Conservation (phyloP, 2,888 invertebrate genomes). For the Sarcophaga subvicina region DNA sequence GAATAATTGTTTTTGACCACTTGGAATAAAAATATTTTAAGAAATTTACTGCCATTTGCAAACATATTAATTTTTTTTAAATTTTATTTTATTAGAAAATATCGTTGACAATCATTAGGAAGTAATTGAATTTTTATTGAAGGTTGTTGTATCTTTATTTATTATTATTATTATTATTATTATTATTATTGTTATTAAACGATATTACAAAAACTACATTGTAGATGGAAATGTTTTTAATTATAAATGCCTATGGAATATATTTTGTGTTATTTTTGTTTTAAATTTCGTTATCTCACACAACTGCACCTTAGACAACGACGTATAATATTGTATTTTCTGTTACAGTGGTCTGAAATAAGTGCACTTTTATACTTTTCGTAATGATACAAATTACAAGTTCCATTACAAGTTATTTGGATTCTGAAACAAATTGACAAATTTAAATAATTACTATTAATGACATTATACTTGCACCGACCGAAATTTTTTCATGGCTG, state of each 20-base stretch:
- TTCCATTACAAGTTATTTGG: no score
- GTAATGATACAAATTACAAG: no score
- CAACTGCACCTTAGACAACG: conserved; percentile 42
- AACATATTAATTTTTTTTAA: background rate
- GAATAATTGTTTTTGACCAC: conserved; percentile 9
- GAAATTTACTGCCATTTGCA: conserved; percentile 1
- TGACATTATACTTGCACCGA: background rate
- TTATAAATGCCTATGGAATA: conserved; percentile 44
- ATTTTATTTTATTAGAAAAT: conserved; percentile 39
- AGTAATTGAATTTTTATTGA: conserved; percentile 66
- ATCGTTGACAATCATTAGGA: conserved; percentile 61
- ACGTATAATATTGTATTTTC: background rate
- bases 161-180: conserved; percentile 47
- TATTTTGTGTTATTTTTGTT: conserved; percentile 31
- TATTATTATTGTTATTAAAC: conserved; percentile 32
- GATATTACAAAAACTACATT: conserved; percentile 20
- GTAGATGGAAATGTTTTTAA: conserved; percentile 15
- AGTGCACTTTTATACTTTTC: background rate
- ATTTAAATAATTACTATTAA: background rate
- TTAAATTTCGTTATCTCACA: conserved; percentile 30
- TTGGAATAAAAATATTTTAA: no score
- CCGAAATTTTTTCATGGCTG: no score
- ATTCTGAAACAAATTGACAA: background rate
- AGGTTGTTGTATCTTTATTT: conserved; percentile 38
- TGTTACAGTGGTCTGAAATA: background rate